Conservation (phyloP, 2,797 vertebrate genomes). For the Strix occidentalis region DNA sequence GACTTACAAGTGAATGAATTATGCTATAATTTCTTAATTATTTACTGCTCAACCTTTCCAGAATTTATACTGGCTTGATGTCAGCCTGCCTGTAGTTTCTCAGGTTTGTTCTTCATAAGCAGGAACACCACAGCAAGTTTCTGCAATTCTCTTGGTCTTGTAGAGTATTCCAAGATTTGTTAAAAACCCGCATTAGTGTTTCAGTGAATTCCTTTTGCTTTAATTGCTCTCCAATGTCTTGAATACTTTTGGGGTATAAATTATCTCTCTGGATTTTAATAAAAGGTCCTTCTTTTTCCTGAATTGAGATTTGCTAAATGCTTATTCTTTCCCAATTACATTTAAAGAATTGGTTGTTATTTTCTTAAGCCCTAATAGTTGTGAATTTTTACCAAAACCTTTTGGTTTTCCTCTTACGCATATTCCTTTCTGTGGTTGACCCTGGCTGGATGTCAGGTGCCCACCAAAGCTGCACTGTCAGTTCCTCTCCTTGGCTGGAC, state of each 20-base stretch:
- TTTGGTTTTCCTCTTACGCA: neutral
- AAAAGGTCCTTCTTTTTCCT: neutral
- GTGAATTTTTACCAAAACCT: neutral
- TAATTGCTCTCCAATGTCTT: slow-evolving; percentile 17
- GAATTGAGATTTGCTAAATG: neutral
- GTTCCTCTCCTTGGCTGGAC: neutral
- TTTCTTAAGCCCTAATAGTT: neutral
- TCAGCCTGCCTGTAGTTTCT: neutral
- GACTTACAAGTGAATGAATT: slow-evolving; percentile 38
- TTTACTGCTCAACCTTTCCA: slow-evolving; percentile 30
- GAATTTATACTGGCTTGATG: slow-evolving; percentile 7
- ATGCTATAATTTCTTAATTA: slow-evolving; percentile 38
- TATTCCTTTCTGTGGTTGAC: neutral
- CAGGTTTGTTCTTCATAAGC: slow-evolving; percentile 23
- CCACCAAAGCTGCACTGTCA: neutral
- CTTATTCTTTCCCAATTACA: neutral
- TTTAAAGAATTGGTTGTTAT: neutral
- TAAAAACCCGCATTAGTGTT: neutral
- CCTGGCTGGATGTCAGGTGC: neutral
- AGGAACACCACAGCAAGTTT: neutral
- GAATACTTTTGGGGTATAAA: neutral
- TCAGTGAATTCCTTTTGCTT: slow-evolving; percentile 13
- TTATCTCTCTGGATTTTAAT: slow-evolving; percentile 9
- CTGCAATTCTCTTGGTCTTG: neutral
- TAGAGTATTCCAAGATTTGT: neutral